Evolutionary conservation across 1,140 invertebrate genomes (phyloP).

Genomic region (Diuraphis noxia): DNA sequence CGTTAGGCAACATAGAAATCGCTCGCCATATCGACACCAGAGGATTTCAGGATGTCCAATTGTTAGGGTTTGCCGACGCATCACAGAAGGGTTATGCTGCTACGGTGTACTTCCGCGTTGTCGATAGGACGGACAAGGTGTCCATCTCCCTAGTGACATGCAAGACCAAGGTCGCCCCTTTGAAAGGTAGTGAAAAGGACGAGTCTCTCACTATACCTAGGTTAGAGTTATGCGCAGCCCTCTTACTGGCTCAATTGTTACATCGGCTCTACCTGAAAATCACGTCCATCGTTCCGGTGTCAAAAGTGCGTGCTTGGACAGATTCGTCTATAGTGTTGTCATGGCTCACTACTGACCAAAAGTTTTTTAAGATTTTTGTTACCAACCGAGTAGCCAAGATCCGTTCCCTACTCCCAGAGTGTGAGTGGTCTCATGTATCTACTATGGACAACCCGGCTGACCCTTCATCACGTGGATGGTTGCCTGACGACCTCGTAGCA

Average conservation of each 20-base stretch:
- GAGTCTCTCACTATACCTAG: constrained; percentile 58
- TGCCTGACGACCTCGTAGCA: background rate
- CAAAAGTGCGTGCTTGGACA: constrained; percentile 16
- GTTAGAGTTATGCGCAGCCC: constrained; percentile 59
- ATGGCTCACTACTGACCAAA: constrained; percentile 54
- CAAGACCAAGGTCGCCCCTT: constrained; percentile 54
- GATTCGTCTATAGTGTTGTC: constrained; percentile 54
- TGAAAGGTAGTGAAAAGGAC: background rate
- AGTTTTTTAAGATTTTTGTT: constrained; percentile 57
- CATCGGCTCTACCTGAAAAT: constrained; percentile 40
- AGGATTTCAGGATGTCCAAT: no score
- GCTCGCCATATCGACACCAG: no score
- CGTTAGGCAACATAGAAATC: no score
- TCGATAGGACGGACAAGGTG: background rate
- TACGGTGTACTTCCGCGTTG: background rate
- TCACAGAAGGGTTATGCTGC: constrained; percentile 45
- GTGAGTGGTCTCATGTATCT: constrained; percentile 57
- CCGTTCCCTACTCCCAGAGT: constrained; percentile 41
- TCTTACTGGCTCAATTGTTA: constrained; percentile 57
- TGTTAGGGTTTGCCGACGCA: background rate
- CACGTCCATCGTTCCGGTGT: no score
- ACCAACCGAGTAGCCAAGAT: constrained; percentile 58
- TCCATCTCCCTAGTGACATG: constrained; percentile 49
- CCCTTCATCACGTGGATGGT: constrained; percentile 57
- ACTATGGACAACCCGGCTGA: constrained; percentile 60